Evolutionary conservation across 1,140 invertebrate species (phyloP).

Genomic region (Atta cephalotes): DNA sequence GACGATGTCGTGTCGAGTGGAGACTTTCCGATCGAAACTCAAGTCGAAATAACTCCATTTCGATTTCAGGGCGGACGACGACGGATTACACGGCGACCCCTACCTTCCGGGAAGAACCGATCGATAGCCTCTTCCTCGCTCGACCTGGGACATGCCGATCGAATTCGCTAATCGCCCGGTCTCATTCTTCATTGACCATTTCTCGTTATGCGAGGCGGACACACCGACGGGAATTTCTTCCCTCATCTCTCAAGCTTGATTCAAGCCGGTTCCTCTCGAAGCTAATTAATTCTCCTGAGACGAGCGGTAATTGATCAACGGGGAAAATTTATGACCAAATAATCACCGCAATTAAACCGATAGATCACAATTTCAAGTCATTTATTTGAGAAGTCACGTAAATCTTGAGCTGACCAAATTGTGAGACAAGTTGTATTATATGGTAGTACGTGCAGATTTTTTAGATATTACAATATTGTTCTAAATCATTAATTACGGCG

Average conservation of each 20-base stretch:
- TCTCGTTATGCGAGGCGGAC: conserved; percentile 35
- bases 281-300: conserved; percentile 44
- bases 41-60: conserved; percentile 80
- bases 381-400: background rate
- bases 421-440: background rate
- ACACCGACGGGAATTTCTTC: conserved; percentile 9
- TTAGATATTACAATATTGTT: background rate
- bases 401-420: background rate
- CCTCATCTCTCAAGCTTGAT: background rate
- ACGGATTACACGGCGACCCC: conserved; percentile 75
- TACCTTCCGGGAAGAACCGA: conserved; percentile 79
- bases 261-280: background rate
- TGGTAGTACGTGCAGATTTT: background rate
- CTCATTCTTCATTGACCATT: conserved; percentile 61
- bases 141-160: conserved; percentile 66
- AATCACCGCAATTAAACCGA: conserved; percentile 52
- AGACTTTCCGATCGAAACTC: conserved; percentile 70
- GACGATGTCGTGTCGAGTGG: conserved; percentile 55
- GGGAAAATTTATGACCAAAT: conserved; percentile 47
- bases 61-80: conserved; percentile 73
- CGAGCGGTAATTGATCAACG: conserved; percentile 44
- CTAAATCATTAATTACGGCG: background rate
- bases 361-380: conserved; percentile 21
- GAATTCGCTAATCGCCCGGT: conserved; percentile 66
- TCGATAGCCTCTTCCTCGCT: conserved; percentile 75